Evolutionary conservation across 2,888 invertebrate species (phyloP), one percentile per base, ranked within the genome.

Genomic region (Cosmopolites sordidus): DNA sequence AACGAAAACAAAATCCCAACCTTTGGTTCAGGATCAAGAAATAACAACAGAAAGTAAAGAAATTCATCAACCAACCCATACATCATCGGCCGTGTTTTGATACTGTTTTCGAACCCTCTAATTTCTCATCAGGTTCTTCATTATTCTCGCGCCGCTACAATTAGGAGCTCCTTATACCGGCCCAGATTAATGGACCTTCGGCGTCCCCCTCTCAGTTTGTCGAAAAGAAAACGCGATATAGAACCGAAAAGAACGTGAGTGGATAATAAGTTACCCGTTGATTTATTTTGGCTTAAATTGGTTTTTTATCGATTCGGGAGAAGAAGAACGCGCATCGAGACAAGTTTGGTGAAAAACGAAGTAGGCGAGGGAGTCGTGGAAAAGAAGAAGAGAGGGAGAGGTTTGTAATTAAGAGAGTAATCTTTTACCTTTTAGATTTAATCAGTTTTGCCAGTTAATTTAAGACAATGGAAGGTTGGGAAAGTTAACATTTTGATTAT

Each of bases 211-310:
- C 5, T 33, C n/a, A 12, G 8, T 33, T 33, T 33, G 11, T 11
- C 33, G 12, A 33, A 33, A 12, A 33, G 33, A 33, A 33, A 33
- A 12, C n/a, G 11, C 33, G 33, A 12, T 12, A 18, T 37, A 37
- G 33, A 12, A 38, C n/a, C 18, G 45, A 45, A 45, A 45, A 37
- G 38, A 45, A 37, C 15, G 45, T 37, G 38, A 45, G 45, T 45
- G 45, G 45, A 45, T 45, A 45, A 38, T 45, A 17, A 45, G 22
- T 45, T 45, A 33, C 8, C 37, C 2, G 38, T 16, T 45, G 18
- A 45, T 45, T 45, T 45, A 37, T 45, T 45, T 37, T 30, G n/a
- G 29, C n/a, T 18, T 45, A 45, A 45, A 37, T 33, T 18, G 38
- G 18, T 45, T 45, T 45, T 17, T 45, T 14, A 37, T 16, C 15